Evolutionary conservation across 2,797 vertebrate genomes (phyloP), one percentile per base, ranked within the genome.

Genomic region (Pangasius krempfi): DNA sequence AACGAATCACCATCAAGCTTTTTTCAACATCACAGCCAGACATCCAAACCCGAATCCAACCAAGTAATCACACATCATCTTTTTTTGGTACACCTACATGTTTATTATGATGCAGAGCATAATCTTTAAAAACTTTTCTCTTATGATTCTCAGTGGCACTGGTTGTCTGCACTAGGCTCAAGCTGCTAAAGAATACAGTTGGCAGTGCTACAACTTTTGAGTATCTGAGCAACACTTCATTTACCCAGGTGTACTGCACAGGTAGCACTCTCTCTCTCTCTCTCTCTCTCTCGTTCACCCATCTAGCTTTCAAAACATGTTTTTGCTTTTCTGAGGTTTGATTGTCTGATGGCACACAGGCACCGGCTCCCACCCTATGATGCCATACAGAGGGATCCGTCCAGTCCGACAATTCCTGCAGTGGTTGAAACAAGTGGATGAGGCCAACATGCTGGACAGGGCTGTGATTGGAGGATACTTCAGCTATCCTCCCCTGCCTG

Each of bases 1-100:
- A 90, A 80, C 96, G 93, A 88, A 93, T 96, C 92, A 92, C 88
- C 88, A 92, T 97, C 89, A 95, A 96, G 93, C 95, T 97, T 4
- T 96, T 95, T 92, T 92, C 94, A 66, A 96, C 96, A 0, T 96
- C 96, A 4, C 96, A 97, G 58, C 96, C 96, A 0, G 95, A 96
- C 27, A 88, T 92, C 5, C 95, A 96, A 81, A 76, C 44, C n/a
- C 91, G 86, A 78, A 94, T 96, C 73, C 91, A 89, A 84, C 96
- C 96, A 86, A 84, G 94, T 94, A 91, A 73, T 37, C 37, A n/a
- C 40, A 20, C 8, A 18, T 60, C 37, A 5, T 20, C 40, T 79
- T 79, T 79, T 79, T 64, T 44, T 80, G 64, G 62, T 47, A 10
- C 40, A 16, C 37, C 25, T 80, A 60, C 72, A 25, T 2, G 5